Percentiles rank a stretch among this genome's conserved stretches.
Evolutionary conservation across 2,888 invertebrate species (phyloP).

Genomic region (Bellardia pandia): DNA sequence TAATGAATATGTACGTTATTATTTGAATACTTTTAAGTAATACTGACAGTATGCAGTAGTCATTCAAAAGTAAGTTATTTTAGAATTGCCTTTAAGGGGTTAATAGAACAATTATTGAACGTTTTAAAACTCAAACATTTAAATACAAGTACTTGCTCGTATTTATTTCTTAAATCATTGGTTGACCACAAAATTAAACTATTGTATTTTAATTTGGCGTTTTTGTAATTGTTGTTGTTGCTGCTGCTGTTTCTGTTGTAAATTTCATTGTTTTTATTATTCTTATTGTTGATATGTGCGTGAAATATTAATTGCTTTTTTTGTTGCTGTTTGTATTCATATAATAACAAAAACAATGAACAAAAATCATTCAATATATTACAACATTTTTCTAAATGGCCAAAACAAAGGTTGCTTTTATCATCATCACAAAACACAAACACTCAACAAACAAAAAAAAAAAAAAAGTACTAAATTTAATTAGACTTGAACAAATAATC

Average conservation of each 20-base stretch:
- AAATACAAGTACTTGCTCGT: not conserved
- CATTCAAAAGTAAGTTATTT: no score
- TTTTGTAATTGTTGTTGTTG: constrained; percentile 33
- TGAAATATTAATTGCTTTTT: constrained; percentile 64
- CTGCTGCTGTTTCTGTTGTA: constrained; percentile 17
- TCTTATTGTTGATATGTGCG: constrained; percentile 48
- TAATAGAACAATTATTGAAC: constrained; percentile 28
- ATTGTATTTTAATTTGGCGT: constrained; percentile 40
- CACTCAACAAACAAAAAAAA: not conserved
- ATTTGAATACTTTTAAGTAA: no score
- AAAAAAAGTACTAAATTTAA: constrained; percentile 22
- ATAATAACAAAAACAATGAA: constrained; percentile 13
- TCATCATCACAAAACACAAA: not conserved
- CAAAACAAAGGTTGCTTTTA: constrained; percentile 35
- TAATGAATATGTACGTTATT: no score
- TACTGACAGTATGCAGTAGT: no score
- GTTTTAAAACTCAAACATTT: not conserved
- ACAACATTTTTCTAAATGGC: constrained; percentile 44
- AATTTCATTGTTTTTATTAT: constrained; percentile 52
- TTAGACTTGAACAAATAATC: constrained; percentile 6
- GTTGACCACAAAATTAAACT: constrained; percentile 43
- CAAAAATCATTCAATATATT: not conserved
- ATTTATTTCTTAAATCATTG: constrained; percentile 16
- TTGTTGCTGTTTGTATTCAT: constrained; percentile 31
- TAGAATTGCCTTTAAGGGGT: constrained; percentile 13